A percentile compares a stretch with the other conserved stretches of the same genome.
These are phyloP conservation scores for Passer domesticus DNA, from an alignment of 2,113 vertebrate species.

Conservation along the genomic window DNA sequence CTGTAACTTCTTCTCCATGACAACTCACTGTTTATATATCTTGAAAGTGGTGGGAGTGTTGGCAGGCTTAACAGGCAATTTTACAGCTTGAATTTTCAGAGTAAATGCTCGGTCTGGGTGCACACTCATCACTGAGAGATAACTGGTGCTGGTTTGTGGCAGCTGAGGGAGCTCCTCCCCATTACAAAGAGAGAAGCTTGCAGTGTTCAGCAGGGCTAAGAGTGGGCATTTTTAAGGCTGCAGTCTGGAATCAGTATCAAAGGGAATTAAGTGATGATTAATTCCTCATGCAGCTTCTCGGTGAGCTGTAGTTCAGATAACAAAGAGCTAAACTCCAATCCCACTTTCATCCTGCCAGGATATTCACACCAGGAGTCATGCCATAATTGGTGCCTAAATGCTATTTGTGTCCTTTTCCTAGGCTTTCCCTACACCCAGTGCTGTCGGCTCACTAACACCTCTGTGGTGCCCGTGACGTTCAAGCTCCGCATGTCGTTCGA, in stretches of 20 bases:
- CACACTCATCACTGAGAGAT: neutral
- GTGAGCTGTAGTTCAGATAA: neutral
- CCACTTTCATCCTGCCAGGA: neutral
- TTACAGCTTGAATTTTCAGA: neutral
- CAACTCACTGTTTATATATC: neutral
- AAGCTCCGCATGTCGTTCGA: constrained; percentile 81
- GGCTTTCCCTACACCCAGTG: constrained; percentile 78
- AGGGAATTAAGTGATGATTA: fast-evolving
- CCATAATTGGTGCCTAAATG: neutral
- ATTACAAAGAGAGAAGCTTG: neutral
- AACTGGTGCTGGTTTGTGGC: neutral
- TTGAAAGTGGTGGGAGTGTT: neutral
- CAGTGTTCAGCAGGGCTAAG: neutral
- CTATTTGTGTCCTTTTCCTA: constrained; percentile 32
- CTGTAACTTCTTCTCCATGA: neutral
- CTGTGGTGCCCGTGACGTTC: constrained; percentile 81
- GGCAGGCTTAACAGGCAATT: neutral
- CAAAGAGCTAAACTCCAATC: neutral
- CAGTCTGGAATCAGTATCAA: no score
- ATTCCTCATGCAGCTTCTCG: neutral
- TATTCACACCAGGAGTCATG: neutral
- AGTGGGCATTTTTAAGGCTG: neutral
- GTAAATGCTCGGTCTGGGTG: neutral
- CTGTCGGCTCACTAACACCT: constrained; percentile 81
- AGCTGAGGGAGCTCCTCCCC: neutral